These are phyloP conservation scores for Rambutsinella grinnellia DNA, from an alignment of 2,888 invertebrate species.

Conservation along the genomic window DNA sequence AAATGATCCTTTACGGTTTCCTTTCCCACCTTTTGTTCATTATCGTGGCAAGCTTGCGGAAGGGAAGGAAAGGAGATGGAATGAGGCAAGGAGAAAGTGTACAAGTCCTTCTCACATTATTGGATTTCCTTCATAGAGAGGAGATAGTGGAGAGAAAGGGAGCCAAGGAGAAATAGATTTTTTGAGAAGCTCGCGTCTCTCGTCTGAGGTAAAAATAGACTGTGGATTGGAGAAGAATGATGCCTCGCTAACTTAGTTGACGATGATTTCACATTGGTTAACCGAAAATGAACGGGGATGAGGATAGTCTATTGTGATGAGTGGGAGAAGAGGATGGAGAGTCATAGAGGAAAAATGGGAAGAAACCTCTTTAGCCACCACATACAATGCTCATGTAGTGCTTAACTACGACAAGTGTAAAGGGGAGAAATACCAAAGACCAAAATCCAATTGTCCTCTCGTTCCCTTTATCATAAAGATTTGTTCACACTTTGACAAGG, in stretches of 20 bases:
- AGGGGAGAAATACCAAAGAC: too few relatives aligned
- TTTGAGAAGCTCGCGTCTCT: conserved; percentile 2
- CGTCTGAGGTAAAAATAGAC: too few relatives aligned
- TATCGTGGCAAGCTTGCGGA: background rate
- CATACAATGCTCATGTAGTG: too few relatives aligned
- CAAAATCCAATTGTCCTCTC: too few relatives aligned
- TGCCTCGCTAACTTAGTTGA: conserved; percentile 4
- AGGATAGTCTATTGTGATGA: too few relatives aligned
- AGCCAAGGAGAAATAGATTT: conserved; percentile 32
- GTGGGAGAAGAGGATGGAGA: too few relatives aligned
- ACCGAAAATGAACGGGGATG: conserved; percentile 25
- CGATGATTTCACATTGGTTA: conserved; percentile 35
- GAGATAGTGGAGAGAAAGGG: conserved; percentile 1
- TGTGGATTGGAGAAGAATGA: conserved; percentile 3
- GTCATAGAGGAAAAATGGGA: too few relatives aligned
- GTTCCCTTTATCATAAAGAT: conserved; percentile 7
- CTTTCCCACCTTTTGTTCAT: conserved; percentile 36
- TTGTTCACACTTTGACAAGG: conserved; percentile 28
- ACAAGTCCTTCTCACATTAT: conserved; percentile 30
- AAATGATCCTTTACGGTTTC: conserved; percentile 39
- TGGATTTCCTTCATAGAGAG: conserved; percentile 36
- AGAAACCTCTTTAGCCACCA: too few relatives aligned
- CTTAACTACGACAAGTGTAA: too few relatives aligned
- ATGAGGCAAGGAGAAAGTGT: conserved; percentile 34
- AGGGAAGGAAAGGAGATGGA: background rate